Percentiles rank a stretch among this genome's conserved stretches.
phyloP scores from a whole-genome alignment of 2,113 vertebrate species.

The human (Homo sapiens) region DNA sequence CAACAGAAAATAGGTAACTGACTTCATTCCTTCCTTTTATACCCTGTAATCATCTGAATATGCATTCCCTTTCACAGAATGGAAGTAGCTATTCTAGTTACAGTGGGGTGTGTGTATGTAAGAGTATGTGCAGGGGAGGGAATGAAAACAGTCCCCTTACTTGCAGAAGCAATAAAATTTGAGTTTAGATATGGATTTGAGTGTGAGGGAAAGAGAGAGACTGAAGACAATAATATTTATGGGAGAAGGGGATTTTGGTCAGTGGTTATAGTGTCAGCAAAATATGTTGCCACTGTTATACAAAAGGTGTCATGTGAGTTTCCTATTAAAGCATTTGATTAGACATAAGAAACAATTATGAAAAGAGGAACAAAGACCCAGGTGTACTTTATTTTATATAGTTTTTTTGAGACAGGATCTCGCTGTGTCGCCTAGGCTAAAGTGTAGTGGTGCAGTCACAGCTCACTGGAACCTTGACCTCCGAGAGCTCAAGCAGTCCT shows the following conservation, averaged over 20 bases:
- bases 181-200: neutral
- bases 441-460: too few species aligned
- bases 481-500: too few species aligned
- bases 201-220: neutral
- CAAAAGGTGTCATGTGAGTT: neutral
- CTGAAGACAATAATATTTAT: neutral
- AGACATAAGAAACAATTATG: neutral
- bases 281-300: neutral
- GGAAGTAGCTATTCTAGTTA: neutral
- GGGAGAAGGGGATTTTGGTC: neutral
- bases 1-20: neutral
- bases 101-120: neutral
- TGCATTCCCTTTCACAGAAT: neutral
- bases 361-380: neutral
- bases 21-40: neutral
- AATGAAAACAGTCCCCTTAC: neutral
- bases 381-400: neutral
- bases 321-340: neutral
- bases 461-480: too few species aligned
- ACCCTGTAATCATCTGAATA: neutral
- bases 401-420: too few species aligned
- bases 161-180: neutral
- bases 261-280: neutral
- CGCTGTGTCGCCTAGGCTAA: too few species aligned
- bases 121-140: neutral